A percentile compares a stretch with the other conserved stretches of the same genome.
Conservation (phyloP, 2,797 vertebrate genomes). For the Coccyzus lansbergi region DNA sequence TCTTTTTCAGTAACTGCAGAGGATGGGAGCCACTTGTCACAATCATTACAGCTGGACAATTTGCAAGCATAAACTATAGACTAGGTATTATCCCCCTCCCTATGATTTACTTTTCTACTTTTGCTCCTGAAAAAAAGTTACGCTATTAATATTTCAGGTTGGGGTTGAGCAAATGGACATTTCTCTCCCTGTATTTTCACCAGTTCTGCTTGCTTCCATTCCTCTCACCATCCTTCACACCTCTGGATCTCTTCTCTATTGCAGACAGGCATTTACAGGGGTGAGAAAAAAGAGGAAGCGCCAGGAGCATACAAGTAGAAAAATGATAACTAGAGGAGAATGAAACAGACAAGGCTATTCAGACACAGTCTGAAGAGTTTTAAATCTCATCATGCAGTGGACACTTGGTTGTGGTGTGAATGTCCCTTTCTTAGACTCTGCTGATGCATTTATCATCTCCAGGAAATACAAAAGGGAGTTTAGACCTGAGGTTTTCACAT, state of each 20-base stretch:
- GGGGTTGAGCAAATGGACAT: background rate
- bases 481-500: fast-evolving
- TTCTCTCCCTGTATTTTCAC: background rate
- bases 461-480: background rate
- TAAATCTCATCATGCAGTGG: background rate
- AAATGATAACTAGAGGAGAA: background rate
- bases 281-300: background rate
- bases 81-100: fast-evolving
- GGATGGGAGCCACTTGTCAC: background rate
- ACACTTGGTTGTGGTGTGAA: fast-evolving
- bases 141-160: background rate
- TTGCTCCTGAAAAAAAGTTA: background rate
- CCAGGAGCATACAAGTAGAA: background rate
- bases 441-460: background rate
- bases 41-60: background rate
- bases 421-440: background rate
- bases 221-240: background rate
- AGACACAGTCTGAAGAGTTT: background rate
- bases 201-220: background rate
- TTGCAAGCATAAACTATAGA: background rate
- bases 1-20: background rate
- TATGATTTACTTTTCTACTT: background rate
- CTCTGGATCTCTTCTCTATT: background rate
- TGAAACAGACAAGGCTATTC: background rate
- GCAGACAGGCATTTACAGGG: background rate